Evolutionary conservation across 2,113 vertebrate species (phyloP), one percentile per base, ranked within the genome.

Genomic region (Callipepla californica): DNA sequence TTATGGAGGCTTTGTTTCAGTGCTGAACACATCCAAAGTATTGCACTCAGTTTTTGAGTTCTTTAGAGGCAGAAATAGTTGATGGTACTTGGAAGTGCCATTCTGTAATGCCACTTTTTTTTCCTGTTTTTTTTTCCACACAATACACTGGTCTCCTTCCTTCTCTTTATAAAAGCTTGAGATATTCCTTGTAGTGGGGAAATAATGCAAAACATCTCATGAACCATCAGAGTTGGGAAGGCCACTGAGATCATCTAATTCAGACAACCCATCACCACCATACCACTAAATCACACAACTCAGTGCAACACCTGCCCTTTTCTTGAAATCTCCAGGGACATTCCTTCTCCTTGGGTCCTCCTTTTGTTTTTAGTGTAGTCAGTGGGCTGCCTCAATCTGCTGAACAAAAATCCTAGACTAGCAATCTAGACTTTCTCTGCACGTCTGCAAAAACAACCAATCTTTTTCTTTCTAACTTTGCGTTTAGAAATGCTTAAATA

Each of bases 401-500:
- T 62, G 55, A 48, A 36, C 22, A 23, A 36, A 61, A 22, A 2
- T 23, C 47, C 32, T 53, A 26, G 51, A 28, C 1, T 32, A 13
- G 20, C 44, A 32, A 66, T 73, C 30, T 65, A 61, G 50, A 17
- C 22, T 72, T 58, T 6, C 22, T 28, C 59, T 61, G 20, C 32
- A 66, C 7, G 40, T 44, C 23, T 53, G 73, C 14, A 28, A 69
- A 75, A 74, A 17, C 3, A 81, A 47, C 44, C 6, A 3, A 3
- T 68, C 7, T 22, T 38, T 18, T 63, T 51, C 40, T 44, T 28
- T 9, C 6, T 4, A 28, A 3, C 65, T 72, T 95, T 89, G 3
- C 17, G 51, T 87, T 85, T 86, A 99, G 99, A 98, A 96, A 95
- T 99, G 99, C 95, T 96, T 99, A 80, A 98, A 98, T 84, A 97